Evolutionary conservation across 2,888 invertebrate species (phyloP), one percentile per base, ranked within the genome.

Genomic region (Acanthosepion pharaonis): DNA sequence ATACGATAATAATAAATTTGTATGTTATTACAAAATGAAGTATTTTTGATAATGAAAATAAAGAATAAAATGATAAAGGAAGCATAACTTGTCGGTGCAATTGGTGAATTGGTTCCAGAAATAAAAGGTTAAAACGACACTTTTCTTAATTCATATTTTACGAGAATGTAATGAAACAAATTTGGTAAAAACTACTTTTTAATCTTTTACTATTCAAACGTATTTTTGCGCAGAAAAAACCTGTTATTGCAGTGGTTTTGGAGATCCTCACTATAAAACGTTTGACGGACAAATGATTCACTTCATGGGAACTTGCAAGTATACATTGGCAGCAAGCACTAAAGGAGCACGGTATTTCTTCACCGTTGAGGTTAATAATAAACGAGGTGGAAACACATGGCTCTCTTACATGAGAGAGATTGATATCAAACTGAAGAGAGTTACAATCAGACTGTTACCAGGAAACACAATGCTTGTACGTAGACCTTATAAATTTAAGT

Each of bases 191-290:
- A 1, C 42, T 42, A 0, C 0, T 42, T 42, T 42, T 42, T 42
- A 33, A 33, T 42, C 42, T 2, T 42, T 42, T 42, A 33, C 33
- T 33, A 33, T 33, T 33, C 33, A 33, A 33, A 33, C 33, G 33
- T 33, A 8, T 18, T 8, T 91, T 42, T 9, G 6, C 33, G 9
- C 91, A 91, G 91, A 91, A 48, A 33, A 25, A 33, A 20, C 11
- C 23, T 96, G 96, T 92, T 94, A 94, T 15, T 96, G 96, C 93
- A 95, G 94, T 33, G 96, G 94, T 4, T 95, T 95, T 93, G 97
- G 97, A 59, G 97, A 97, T 94, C 97, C 97, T 18, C 97, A 97
- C 95, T 97, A 96, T 95, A 95, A 95, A 33, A 97, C 97, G 15
- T 97, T 96, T 95, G 97, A 97, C 94, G 96, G 96, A 8, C 96